These are phyloP conservation scores for Globodera ellingtonae DNA, from an alignment of 1,140 invertebrate species.

Conservation along the genomic window DNA sequence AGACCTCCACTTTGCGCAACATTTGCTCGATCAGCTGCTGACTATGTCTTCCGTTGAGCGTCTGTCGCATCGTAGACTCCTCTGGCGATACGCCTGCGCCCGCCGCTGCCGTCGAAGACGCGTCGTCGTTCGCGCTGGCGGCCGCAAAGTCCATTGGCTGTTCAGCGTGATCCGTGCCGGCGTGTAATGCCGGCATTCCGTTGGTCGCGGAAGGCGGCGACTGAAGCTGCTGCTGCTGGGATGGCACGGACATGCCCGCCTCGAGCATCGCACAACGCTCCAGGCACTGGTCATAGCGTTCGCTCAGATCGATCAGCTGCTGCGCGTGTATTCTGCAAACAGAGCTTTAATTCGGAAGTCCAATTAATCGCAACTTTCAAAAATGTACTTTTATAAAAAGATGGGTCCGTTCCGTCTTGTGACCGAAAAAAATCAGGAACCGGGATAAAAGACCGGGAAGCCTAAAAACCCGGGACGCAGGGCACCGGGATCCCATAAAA, in stretches of 20 bases:
- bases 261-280: constrained; percentile 38
- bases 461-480: too few relatives aligned
- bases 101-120: not conserved
- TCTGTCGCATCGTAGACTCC: not conserved
- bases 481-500: too few relatives aligned
- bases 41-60: not conserved
- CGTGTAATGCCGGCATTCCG: too few relatives aligned
- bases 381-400: too few relatives aligned
- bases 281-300: constrained; percentile 38
- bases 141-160: not conserved
- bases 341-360: not conserved
- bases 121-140: not conserved
- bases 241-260: constrained; percentile 17
- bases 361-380: too few relatives aligned
- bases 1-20: constrained; percentile 25
- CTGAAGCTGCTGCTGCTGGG: not conserved
- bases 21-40: constrained; percentile 26
- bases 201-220: not conserved
- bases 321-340: constrained; percentile 36
- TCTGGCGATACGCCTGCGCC: not conserved
- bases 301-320: constrained; percentile 28
- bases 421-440: too few relatives aligned
- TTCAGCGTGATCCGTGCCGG: not conserved
- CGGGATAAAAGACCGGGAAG: too few relatives aligned
- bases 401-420: too few relatives aligned